Evolutionary conservation across 2,888 invertebrate species (phyloP).

Genomic region (Plagodis pulveraria): DNA sequence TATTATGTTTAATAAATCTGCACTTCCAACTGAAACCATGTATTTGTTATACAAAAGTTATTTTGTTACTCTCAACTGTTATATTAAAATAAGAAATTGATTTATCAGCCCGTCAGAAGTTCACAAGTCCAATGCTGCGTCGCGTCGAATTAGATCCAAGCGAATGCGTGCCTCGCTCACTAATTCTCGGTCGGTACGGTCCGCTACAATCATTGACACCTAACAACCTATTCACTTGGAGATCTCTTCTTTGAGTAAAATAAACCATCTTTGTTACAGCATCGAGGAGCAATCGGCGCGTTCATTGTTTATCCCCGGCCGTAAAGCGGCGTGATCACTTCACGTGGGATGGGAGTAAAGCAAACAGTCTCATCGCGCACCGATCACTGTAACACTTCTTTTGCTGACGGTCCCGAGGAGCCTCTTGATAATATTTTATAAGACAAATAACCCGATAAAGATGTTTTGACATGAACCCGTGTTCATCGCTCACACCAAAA

Average conservation of each 20-base stretch:
- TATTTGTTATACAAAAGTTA: no score
- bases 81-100: slow-evolving; percentile 73
- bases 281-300: slow-evolving; percentile 80
- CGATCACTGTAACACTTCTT: slow-evolving; percentile 79
- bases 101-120: slow-evolving; percentile 78
- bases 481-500: slow-evolving; percentile 84
- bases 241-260: slow-evolving; percentile 74
- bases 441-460: slow-evolving; percentile 85
- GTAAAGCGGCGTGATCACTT: slow-evolving; percentile 77
- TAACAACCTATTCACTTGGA: slow-evolving; percentile 69
- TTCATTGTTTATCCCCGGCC: slow-evolving; percentile 81
- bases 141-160: slow-evolving; percentile 71
- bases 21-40: no score
- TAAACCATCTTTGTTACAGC: slow-evolving; percentile 78
- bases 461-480: slow-evolving; percentile 85
- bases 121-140: slow-evolving; percentile 71
- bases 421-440: slow-evolving; percentile 85
- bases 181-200: slow-evolving; percentile 69
- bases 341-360: slow-evolving; percentile 82
- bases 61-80: slow-evolving; percentile 8
- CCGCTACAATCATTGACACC: slow-evolving; percentile 64
- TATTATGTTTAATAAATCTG: slow-evolving; percentile 9
- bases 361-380: slow-evolving; percentile 81
- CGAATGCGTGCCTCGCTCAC: slow-evolving; percentile 67
- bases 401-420: slow-evolving; percentile 83